phyloP scores from a whole-genome alignment of 2,888 invertebrate species.

The Timema cristinae region DNA sequence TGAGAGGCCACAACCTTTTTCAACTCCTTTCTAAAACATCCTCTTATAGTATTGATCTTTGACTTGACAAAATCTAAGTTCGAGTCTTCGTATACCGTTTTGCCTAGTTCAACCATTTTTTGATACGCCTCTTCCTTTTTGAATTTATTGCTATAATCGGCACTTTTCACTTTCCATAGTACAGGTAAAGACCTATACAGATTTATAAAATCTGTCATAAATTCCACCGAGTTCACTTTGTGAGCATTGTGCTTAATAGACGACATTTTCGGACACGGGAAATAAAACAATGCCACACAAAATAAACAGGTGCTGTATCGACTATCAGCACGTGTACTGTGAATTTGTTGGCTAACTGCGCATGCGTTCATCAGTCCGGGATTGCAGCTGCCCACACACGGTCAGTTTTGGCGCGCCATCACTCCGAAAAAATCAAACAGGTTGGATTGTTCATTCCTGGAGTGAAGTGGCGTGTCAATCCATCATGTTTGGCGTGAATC shows the following conservation, averaged over 20 bases:
- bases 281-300: no score
- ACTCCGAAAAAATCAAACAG: neutral
- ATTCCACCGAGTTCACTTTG: neutral
- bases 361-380: neutral
- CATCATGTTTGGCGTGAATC: neutral
- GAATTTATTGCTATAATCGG: neutral
- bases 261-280: no score
- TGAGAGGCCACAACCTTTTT: conserved; percentile 4
- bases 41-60: neutral
- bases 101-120: neutral
- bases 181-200: neutral
- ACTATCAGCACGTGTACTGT: no score
- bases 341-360: neutral
- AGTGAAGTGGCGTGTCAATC: neutral
- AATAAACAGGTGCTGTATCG: no score
- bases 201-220: neutral
- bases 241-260: no score
- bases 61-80: neutral
- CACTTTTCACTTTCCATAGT: conserved; percentile 5
- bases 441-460: conserved; percentile 1
- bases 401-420: conserved; percentile 10
- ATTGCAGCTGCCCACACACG: neutral
- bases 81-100: neutral
- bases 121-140: neutral
- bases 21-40: neutral